Evolutionary conservation across 2,888 invertebrate genomes (phyloP), one percentile per base, ranked within the genome.

Genomic region (Trachelus tabidus): DNA sequence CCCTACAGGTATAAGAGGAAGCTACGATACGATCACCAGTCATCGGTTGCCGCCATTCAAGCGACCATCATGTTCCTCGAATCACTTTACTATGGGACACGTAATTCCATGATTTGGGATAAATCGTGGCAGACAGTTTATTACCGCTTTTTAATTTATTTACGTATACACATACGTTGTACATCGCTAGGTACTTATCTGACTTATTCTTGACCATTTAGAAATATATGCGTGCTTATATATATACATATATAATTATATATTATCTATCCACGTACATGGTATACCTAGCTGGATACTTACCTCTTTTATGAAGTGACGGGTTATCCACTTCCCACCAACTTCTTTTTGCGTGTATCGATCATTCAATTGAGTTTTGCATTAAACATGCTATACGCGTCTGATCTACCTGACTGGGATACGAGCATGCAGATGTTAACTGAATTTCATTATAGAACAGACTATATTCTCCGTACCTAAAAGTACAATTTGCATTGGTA

Each of bases 1-100:
- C 15, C 71, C 71, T 12, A 9, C 23, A 56, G 56, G 56, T 23
- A 56, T 23, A 6, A 71, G 71, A 71, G 71, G 71, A 71, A 71
- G 71, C 71, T 71, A 71, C 71, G 71, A 71, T 71, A 33, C 71
- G 71, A 71, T 71, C 71, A 31, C 12, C 71, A 33, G 71, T 71
- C 71, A 31, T 71, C 31, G 12, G 6, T 31, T 2, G 71, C 56
- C 56, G 56, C 56, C 56, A 56, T 56, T 56, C 56, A 56, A 56
- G 56, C 23, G 15, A 23, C 23, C 56, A 23, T 23, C 56, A 9
- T 23, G 23, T 56, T 56, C 56, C 9, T 23, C 9, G 56, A 56
- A 56, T 9, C 56, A 9, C 23, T 23, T 9, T 56, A 56, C 56
- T 56, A 56, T 56, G 56, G 56, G 23, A 56, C 56, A 56, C 56